Percentiles rank a stretch among this genome's conserved stretches.
phyloP scores from a whole-genome alignment of 2,888 invertebrate species.

The Phytoseiulus persimilis region DNA sequence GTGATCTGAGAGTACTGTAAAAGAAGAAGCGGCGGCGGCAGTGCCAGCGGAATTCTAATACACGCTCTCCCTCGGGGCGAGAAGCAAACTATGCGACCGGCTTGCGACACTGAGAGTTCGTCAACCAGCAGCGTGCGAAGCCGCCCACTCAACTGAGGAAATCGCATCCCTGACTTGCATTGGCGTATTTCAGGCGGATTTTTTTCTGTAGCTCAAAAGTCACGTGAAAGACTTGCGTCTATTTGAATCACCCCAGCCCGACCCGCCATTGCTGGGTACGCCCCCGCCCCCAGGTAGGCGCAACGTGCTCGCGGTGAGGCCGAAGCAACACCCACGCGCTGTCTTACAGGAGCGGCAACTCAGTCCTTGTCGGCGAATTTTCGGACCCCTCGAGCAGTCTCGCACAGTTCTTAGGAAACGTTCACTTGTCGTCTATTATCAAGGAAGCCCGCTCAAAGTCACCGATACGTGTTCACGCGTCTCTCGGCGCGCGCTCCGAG shows the following conservation, averaged over 20 bases:
- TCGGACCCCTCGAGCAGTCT: neutral
- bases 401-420: neutral
- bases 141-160: neutral
- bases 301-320: neutral
- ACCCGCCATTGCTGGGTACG: too few relatives aligned
- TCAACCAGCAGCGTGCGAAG: neutral
- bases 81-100: neutral
- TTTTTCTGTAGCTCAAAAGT: too few relatives aligned
- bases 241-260: too few relatives aligned
- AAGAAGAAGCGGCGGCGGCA: neutral
- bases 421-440: neutral
- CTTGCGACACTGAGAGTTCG: conserved; percentile 5
- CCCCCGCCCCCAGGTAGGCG: too few relatives aligned
- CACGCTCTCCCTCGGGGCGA: neutral
- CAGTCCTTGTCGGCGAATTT: neutral
- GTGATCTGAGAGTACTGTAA: neutral
- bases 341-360: neutral
- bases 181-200: too few relatives aligned
- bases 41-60: neutral
- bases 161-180: neutral
- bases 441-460: neutral
- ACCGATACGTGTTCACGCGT: neutral
- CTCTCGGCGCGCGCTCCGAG: neutral
- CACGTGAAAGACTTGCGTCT: too few relatives aligned
- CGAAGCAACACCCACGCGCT: neutral